Evolutionary conservation across 2,888 invertebrate genomes (phyloP), one percentile per base, ranked within the genome.

Genomic region (Lathronympha strigana): DNA sequence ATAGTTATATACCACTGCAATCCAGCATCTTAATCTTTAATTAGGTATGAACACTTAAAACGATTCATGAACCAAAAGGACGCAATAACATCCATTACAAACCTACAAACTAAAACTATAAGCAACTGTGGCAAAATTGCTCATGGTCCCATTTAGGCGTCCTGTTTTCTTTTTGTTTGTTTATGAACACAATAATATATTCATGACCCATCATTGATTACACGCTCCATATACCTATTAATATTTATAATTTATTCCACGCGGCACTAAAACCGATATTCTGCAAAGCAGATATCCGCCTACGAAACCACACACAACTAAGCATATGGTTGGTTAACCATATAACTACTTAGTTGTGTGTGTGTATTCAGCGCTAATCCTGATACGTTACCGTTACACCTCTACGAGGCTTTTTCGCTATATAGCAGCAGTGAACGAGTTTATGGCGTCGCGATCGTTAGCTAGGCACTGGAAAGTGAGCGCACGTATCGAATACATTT

Each of bases 201-300:
- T 62, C 54, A 47, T 38, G 36, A 36, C 28, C 25, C 43, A 43
- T 50, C 38, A 51, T 54, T 54, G 28, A 54, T 54, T 54, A 38
- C 43, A 2, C 21, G 28, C 38, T 40, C 40, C 19, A 49, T 28
- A 53, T 45, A 36, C 19, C 11, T 21, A 21, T 45, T 40, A n/a
- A n/a, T n/a, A n/a, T n/a, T n/a, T n/a, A n/a, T 45, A 45, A 13
- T 45, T 13, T 4, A 13, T 21, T 45, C 11, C 5, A 21, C 40
- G 4, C 17, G 9, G 40, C 40, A 40, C 6, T 9, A 5, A 8
- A 40, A 4, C 0, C 17, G 2, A 40, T 1, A 17, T 40, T 40
- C 17, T 40, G 9, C 17, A 40, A 40, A 9, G n/a, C n/a, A n/a
- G n/a, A n/a, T n/a, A n/a, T n/a, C n/a, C n/a, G n/a, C n/a, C n/a